Percentiles rank a stretch among this genome's conserved stretches.
Conservation (phyloP, 92 coral and sea anemone species). For the Bergia puertoricense region DNA sequence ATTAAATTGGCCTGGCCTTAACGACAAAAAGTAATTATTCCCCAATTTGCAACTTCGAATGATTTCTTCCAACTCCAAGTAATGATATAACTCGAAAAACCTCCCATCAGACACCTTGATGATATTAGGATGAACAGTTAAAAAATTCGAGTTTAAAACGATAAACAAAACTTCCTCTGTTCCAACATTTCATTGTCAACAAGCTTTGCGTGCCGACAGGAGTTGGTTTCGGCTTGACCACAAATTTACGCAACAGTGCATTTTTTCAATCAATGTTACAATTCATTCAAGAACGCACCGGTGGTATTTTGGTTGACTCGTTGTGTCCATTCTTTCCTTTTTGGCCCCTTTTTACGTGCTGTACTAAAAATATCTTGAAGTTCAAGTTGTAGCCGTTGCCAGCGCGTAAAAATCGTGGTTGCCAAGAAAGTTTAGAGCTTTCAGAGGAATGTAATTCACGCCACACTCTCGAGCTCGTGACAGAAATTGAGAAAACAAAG, state of each 20-base stretch:
- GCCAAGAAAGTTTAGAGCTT: constrained; percentile 1
- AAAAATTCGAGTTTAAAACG: too few relatives aligned
- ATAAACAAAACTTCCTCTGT: too few relatives aligned
- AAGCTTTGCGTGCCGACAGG: not conserved
- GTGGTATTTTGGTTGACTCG: not conserved
- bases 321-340: not conserved
- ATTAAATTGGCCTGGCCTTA: too few relatives aligned
- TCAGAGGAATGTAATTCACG: not conserved
- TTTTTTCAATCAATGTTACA: not conserved
- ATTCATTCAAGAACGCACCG: not conserved
- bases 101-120: too few relatives aligned
- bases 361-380: not conserved
- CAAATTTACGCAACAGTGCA: not conserved
- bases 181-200: not conserved
- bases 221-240: not conserved
- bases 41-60: too few relatives aligned
- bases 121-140: too few relatives aligned
- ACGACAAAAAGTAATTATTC: too few relatives aligned
- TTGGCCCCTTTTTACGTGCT: not conserved
- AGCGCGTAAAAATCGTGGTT: not conserved
- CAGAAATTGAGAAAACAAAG: too few relatives aligned
- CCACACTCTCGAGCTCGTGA: not conserved
- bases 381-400: not conserved
- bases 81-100: too few relatives aligned
- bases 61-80: too few relatives aligned